Evolutionary conservation across 2,888 invertebrate species (phyloP), one percentile per base, ranked within the genome.

Genomic region (Ennomos quercinarius): DNA sequence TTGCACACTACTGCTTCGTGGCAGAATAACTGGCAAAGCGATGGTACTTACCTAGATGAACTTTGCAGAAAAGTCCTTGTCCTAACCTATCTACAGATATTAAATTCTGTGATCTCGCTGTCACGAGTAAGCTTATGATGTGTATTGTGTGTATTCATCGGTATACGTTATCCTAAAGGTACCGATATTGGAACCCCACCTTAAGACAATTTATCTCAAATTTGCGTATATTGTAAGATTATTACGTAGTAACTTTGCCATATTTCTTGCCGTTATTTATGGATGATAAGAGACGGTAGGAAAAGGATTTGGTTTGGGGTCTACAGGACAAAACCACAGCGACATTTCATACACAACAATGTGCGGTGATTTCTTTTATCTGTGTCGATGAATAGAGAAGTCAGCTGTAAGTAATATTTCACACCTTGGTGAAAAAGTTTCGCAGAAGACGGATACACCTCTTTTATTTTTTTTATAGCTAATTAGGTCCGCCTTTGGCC

Each of bases 41-140:
- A 5, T 27, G 6, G 6, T 6, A 27, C 27, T 5, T 6, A 27
- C 27, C 27, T 27, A 27, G 6, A 27, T 5, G 6, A 27, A 27
- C 27, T 27, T 27, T 6, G 6, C 27, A 17, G 27, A 27, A 27
- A 27, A 27, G 27, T 27, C 27, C 27, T 27, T n/a, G n/a, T 4
- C 27, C 27, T n/a, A n/a, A 27, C 45, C 46, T 57, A 51, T 51
- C 36, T 57, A 27, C 41, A 46, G 50, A 42, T 42, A 51, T 51
- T 46, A 51, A 57, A 46, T 27, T 39, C 41, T 35, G 10, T 48
- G 27, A 51, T 57, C 44, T 27, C 2, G 27, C 27, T 51, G 45
- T 57, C 57, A 46, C 45, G 46, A 57, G 6, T 0, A 37, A 51
- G 46, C 51, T 50, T 50, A 46, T 45, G n/a, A n/a, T n/a, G 35